Evolutionary conservation across 2,113 vertebrate species (phyloP).

Genomic region (Amphiprion ocellaris): DNA sequence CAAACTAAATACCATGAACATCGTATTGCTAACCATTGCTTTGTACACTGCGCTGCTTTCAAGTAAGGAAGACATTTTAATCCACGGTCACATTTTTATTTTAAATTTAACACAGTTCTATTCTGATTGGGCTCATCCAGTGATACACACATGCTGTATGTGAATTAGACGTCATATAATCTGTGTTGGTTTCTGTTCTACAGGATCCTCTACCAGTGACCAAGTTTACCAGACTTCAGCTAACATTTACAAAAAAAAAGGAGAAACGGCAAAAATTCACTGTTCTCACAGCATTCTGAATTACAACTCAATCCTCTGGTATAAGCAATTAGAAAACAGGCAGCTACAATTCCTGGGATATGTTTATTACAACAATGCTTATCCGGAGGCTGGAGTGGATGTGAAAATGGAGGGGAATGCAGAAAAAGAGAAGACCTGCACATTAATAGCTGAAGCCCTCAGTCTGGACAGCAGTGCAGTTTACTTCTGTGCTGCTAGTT

Average conservation of each 20-base stretch:
- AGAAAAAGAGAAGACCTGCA: background rate
- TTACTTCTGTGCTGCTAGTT: slow-evolving; percentile 16
- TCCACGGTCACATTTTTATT: too few relatives aligned
- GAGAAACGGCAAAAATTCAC: background rate
- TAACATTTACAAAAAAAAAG: background rate
- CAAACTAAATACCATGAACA: background rate
- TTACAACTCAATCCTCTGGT: slow-evolving; percentile 27
- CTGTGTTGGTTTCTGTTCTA: background rate
- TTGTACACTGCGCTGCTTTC: background rate
- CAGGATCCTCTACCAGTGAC: background rate
- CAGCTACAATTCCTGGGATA: slow-evolving; percentile 14
- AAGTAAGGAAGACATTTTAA: background rate
- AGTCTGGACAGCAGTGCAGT: slow-evolving; percentile 39
- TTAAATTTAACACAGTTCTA: too few relatives aligned
- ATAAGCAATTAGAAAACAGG: background rate
- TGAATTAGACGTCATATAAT: too few relatives aligned
- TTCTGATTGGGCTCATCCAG: too few relatives aligned
- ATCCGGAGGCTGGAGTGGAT: background rate
- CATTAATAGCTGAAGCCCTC: slow-evolving; percentile 24
- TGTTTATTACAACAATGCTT: accelerated
- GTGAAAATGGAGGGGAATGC: slow-evolving; percentile 8
- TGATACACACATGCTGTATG: too few relatives aligned
- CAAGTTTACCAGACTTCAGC: slow-evolving; percentile 3
- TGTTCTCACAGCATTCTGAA: slow-evolving; percentile 12
- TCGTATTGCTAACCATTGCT: background rate